A percentile compares a stretch with the other conserved stretches of the same genome.
Evolutionary conservation across 2,888 invertebrate species (phyloP).

Genomic region (Pilophorus perplexus): DNA sequence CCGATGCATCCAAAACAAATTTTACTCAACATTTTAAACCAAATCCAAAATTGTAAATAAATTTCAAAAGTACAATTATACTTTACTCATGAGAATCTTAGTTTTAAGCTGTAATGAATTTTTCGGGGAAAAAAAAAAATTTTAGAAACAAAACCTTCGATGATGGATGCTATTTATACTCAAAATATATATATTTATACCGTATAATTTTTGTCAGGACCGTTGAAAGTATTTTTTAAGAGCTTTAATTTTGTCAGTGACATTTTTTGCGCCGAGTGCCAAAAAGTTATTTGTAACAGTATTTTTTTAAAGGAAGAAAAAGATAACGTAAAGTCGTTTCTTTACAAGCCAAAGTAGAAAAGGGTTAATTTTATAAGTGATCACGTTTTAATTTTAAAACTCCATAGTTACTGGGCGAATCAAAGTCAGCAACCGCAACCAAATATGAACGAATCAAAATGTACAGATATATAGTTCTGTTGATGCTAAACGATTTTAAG

Average conservation of each 20-base stretch:
- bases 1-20: too few species aligned
- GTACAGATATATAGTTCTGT: background rate
- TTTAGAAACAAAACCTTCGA: background rate
- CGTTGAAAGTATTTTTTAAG: constrained; percentile 33
- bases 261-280: too few species aligned
- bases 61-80: constrained; percentile 6
- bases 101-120: constrained; percentile 14
- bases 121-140: constrained; percentile 17
- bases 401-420: constrained; percentile 26
- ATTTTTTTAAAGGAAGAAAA: constrained; percentile 26
- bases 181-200: constrained; percentile 33
- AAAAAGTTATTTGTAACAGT: constrained; percentile 7
- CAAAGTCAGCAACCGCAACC: background rate
- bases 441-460: constrained; percentile 16
- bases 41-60: background rate
- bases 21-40: too few species aligned
- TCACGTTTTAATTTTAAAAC: background rate
- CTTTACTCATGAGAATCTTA: constrained; percentile 11
- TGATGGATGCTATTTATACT: background rate
- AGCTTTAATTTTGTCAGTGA: constrained; percentile 32
- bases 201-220: constrained; percentile 32
- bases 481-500: too few species aligned
- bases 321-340: constrained; percentile 4
- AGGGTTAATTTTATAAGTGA: background rate
- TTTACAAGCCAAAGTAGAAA: background rate